Percentiles rank a stretch among this genome's conserved stretches.
phyloP scores from a whole-genome alignment of 2,888 invertebrate genomes.

The Ectobius pallidus region DNA sequence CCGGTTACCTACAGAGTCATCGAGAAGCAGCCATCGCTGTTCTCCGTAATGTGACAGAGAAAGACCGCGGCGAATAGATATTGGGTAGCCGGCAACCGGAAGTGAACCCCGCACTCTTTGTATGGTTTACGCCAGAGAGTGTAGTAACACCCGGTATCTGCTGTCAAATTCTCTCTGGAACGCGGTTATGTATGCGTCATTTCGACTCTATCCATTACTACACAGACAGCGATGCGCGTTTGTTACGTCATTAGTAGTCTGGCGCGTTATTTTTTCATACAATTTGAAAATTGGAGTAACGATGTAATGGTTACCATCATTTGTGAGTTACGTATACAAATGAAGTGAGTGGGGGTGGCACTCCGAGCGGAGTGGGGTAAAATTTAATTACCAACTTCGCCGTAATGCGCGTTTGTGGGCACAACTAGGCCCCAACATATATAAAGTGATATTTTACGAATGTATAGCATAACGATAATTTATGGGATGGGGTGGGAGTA shows the following conservation, averaged over 20 bases:
- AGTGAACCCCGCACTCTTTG: too few relatives aligned
- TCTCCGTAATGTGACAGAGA: not conserved
- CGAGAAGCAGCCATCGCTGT: not conserved
- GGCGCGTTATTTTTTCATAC: constrained; percentile 31
- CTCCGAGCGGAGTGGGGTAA: constrained; percentile 5
- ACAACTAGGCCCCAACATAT: constrained; percentile 32
- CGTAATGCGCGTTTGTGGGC: constrained; percentile 36
- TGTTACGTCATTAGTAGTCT: constrained; percentile 26
- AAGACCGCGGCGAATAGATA: too few relatives aligned
- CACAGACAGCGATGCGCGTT: not conserved
- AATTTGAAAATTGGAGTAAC: constrained; percentile 31
- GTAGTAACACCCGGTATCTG: not conserved
- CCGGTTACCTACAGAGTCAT: not conserved
- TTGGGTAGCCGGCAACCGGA: not conserved
- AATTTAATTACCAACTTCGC: constrained; percentile 39
- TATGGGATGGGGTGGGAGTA: constrained; percentile 35
- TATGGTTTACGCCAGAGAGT: too few relatives aligned
- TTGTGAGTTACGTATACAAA: constrained; percentile 30
- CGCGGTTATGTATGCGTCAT: constrained; percentile 27
- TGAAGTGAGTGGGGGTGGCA: not conserved
- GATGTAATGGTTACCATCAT: constrained; percentile 32
- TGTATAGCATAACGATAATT: constrained; percentile 40
- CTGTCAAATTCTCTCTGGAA: not conserved
- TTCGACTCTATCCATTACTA: constrained; percentile 20
- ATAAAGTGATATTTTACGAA: constrained; percentile 41